A percentile compares a stretch with the other conserved stretches of the same genome.
These are phyloP conservation scores for Lampris incognitus DNA, from an alignment of 2,113 vertebrate species.

Conservation along the genomic window DNA sequence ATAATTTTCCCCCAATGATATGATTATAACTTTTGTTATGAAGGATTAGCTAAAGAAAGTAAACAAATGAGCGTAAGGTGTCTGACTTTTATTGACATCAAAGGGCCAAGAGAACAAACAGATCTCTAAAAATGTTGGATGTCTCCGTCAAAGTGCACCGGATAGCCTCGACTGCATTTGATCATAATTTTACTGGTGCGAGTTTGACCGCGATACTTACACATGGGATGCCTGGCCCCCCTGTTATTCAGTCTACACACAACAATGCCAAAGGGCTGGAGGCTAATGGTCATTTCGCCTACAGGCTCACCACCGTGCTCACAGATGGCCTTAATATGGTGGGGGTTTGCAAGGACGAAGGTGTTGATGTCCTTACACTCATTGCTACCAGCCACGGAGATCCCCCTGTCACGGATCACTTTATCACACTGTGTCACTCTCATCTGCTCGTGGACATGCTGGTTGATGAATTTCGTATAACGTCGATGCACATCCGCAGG, in stretches of 20 bases:
- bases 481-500: fast-evolving
- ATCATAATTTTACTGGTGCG: slow-evolving; percentile 36
- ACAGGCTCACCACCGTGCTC: fast-evolving
- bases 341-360: slow-evolving; percentile 35
- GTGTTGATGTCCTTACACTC: slow-evolving; percentile 49
- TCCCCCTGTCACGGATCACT: fast-evolving
- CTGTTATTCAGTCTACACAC: slow-evolving; percentile 24
- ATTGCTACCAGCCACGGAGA: not conserved
- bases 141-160: slow-evolving; percentile 44
- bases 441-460: slow-evolving; percentile 4
- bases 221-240: not conserved
- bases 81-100: not conserved
- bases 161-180: not conserved
- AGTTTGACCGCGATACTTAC: slow-evolving; percentile 22
- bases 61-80: slow-evolving; percentile 4
- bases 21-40: too few species aligned
- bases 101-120: not conserved
- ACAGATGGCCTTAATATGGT: not conserved
- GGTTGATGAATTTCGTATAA: slow-evolving; percentile 11
- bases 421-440: fast-evolving
- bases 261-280: slow-evolving; percentile 26
- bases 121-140: not conserved
- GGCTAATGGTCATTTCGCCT: slow-evolving; percentile 20
- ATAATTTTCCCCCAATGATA: too few species aligned
- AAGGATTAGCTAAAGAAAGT: too few species aligned